Evolutionary conservation across 2,113 vertebrate genomes (phyloP).

Genomic region (Chascanopsetta lugubris): DNA sequence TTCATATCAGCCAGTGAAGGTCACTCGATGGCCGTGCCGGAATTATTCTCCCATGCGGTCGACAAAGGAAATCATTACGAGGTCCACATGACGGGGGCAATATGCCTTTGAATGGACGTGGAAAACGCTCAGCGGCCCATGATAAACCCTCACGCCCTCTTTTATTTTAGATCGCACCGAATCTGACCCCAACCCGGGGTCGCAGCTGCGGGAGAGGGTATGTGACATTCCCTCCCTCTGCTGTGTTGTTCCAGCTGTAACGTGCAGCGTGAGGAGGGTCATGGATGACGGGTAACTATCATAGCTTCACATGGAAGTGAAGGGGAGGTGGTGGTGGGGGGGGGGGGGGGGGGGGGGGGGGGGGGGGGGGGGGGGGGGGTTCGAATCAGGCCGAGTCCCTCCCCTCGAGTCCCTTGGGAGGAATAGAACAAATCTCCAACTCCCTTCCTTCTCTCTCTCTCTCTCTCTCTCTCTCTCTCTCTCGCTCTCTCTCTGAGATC

Average conservation of each 20-base stretch:
- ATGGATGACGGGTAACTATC: slow-evolving; percentile 28
- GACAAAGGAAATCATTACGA: slow-evolving; percentile 23
- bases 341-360: slow-evolving; percentile 6
- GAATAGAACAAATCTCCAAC: neutral
- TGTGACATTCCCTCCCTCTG: slow-evolving; percentile 25
- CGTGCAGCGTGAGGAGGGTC: slow-evolving; percentile 45
- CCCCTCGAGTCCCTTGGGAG: neutral
- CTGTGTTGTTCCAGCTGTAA: slow-evolving; percentile 75
- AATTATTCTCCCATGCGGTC: slow-evolving; percentile 42
- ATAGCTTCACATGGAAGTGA: slow-evolving; percentile 40
- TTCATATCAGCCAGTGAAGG: slow-evolving; percentile 63
- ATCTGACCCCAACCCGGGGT: too few relatives aligned
- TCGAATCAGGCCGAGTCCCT: slow-evolving; percentile 13
- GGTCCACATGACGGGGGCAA: neutral
- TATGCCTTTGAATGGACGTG: slow-evolving; percentile 14
- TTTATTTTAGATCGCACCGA: too few relatives aligned
- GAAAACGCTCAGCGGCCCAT: slow-evolving; percentile 17
- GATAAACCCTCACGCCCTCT: too few relatives aligned
- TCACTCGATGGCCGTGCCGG: slow-evolving; percentile 45
- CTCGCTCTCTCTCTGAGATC: neutral
- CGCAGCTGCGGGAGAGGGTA: slow-evolving; percentile 58
- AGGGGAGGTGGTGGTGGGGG: neutral
- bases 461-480: too few relatives aligned
- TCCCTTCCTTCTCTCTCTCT: too few relatives aligned
- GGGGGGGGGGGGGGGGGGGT: neutral